Percentiles rank a stretch among this genome's conserved stretches.
These are phyloP conservation scores for Pectinophora gossypiella DNA, from an alignment of 1,140 invertebrate species.

Conservation along the genomic window DNA sequence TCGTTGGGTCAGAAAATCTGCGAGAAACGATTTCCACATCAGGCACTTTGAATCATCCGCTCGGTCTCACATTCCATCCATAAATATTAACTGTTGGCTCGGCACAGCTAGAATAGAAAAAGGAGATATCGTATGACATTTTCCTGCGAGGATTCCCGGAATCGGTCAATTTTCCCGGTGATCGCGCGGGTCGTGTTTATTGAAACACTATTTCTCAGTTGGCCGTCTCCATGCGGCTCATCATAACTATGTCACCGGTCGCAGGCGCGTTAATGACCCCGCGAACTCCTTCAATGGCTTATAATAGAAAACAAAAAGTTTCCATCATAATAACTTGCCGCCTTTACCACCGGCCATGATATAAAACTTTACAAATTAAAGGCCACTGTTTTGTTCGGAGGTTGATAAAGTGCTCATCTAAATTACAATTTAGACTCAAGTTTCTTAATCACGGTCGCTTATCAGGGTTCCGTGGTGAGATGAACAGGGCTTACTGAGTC, in stretches of 20 bases:
- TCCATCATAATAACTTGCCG: neutral
- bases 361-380: slow-evolving; percentile 5
- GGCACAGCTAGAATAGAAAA: slow-evolving; percentile 60
- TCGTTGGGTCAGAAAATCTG: slow-evolving; percentile 71
- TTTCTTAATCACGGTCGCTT: neutral
- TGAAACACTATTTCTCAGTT: slow-evolving; percentile 66
- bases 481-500: too few species aligned
- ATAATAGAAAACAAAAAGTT: neutral
- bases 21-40: slow-evolving; percentile 67
- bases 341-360: neutral
- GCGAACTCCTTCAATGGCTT: neutral
- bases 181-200: slow-evolving; percentile 59
- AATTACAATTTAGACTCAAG: neutral
- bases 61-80: slow-evolving; percentile 69
- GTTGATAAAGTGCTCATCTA: neutral
- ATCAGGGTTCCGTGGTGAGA: too few species aligned
- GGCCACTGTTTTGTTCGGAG: neutral
- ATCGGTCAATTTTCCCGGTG: slow-evolving; percentile 70
- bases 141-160: slow-evolving; percentile 56
- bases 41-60: slow-evolving; percentile 71
- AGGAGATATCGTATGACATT: slow-evolving; percentile 64
- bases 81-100: slow-evolving; percentile 71
- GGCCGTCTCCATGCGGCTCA: slow-evolving; percentile 27
- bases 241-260: slow-evolving; percentile 21
- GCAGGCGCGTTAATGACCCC: neutral